Conservation (phyloP, 2,888 invertebrate species). For the Drosophila glabriapex region DNA sequence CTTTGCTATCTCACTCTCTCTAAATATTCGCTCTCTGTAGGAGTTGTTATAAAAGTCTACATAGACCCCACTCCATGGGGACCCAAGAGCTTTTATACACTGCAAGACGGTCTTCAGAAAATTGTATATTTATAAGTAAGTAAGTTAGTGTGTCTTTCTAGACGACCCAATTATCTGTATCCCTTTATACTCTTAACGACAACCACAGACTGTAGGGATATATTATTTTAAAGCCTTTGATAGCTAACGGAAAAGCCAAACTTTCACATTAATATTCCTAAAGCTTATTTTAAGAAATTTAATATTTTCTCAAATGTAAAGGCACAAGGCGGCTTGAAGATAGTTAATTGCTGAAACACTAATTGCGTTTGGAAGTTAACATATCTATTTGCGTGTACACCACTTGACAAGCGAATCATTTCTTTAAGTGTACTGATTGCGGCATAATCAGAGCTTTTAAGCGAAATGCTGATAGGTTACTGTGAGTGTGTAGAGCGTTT, state of each 20-base stretch:
- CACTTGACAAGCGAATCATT: neutral
- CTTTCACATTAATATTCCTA: too few species aligned
- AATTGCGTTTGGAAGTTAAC: neutral
- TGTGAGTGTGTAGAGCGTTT: conserved; percentile 29
- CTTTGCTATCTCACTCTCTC: conserved; percentile 43
- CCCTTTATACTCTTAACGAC: too few species aligned
- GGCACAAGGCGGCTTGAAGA: neutral
- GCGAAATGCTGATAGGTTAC: conserved; percentile 59
- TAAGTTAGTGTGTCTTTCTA: neutral
- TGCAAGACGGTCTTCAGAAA: neutral
- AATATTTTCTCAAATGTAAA: neutral
- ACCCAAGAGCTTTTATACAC: conserved; percentile 66
- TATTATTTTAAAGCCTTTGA: neutral
- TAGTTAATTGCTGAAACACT: neutral
- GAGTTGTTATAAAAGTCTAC: conserved; percentile 52
- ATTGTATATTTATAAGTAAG: neutral
- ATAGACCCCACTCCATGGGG: conserved; percentile 28
- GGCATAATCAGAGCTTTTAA: conserved; percentile 32
- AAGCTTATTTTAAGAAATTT: neutral
- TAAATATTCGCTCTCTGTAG: conserved; percentile 20
- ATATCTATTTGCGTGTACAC: neutral
- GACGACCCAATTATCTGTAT: neutral
- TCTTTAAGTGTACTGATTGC: conserved; percentile 31
- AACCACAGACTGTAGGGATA: neutral
- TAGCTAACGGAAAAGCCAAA: neutral